Percentiles rank a stretch among this genome's conserved stretches.
These are phyloP conservation scores for Aphrocallistes beatrix DNA, from an alignment of 37 sponge, comb jelly and placozoan species.

Conservation along the genomic window DNA sequence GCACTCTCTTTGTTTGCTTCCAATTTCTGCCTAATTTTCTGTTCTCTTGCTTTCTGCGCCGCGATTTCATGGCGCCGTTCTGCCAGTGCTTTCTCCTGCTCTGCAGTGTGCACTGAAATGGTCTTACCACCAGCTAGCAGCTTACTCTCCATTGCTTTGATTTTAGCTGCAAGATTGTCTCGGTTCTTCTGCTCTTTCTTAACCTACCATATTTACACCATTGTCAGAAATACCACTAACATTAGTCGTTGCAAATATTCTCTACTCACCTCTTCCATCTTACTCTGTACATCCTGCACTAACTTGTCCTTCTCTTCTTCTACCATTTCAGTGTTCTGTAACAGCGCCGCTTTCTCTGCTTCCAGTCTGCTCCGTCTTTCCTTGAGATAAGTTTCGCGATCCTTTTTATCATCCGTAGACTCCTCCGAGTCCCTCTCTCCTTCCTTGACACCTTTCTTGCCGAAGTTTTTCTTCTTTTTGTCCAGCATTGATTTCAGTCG, in stretches of 20 bases:
- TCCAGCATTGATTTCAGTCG: not conserved
- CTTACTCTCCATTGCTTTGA: constrained; percentile 96
- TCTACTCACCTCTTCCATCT: constrained; percentile 23
- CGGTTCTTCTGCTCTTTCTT: constrained; percentile 73
- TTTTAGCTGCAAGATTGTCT: constrained; percentile 57
- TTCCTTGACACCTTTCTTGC: constrained; percentile 11
- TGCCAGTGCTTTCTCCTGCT: constrained; percentile 59
- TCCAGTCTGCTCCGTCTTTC: constrained; percentile 46
- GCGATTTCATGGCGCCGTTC: constrained; percentile 52
- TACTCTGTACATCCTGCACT: constrained; percentile 38
- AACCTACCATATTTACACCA: not conserved
- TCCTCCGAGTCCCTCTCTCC: constrained; percentile 27
- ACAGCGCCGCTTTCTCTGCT: constrained; percentile 55
- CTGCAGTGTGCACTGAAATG: constrained; percentile 54
- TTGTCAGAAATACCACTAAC: not conserved
- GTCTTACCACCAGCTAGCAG: constrained; percentile 72
- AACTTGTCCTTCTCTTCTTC: constrained; percentile 70
- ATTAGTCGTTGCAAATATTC: not conserved
- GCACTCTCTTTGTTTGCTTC: constrained; percentile 65
- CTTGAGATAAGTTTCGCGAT: constrained; percentile 24
- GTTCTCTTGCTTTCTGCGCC: constrained; percentile 69
- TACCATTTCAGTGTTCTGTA: constrained; percentile 65
- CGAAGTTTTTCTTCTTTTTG: constrained; percentile 11
- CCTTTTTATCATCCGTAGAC: constrained; percentile 19
- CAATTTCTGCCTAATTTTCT: constrained; percentile 68